Percentiles rank a stretch among this genome's conserved stretches.
Conservation (phyloP, 2,888 invertebrate species). For the Brassicogethes aeneus region DNA sequence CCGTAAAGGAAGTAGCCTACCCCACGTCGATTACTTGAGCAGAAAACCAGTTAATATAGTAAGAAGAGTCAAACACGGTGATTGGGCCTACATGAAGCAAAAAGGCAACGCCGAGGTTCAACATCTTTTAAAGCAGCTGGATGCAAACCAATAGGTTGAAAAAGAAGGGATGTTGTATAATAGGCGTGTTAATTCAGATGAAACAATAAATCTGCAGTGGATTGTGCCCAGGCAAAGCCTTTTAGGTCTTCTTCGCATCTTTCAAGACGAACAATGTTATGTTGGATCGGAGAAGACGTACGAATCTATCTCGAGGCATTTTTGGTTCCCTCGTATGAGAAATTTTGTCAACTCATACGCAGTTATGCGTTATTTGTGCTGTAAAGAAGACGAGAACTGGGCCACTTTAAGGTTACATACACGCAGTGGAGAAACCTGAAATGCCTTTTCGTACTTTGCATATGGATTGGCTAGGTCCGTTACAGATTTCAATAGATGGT, state of each 20-base stretch:
- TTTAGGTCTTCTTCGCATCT: conserved; percentile 18
- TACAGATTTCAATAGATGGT: conserved; percentile 8
- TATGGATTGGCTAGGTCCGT: conserved; percentile 11
- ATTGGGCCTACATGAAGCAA: conserved; percentile 15
- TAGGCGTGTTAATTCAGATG: conserved; percentile 10
- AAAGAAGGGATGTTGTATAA: conserved; percentile 17
- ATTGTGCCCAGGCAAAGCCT: conserved; percentile 18
- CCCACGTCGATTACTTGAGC: conserved; percentile 11
- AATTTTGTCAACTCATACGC: conserved; percentile 21
- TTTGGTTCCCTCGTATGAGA: conserved; percentile 23
- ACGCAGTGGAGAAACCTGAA: too few relatives aligned
- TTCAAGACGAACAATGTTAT: conserved; percentile 21
- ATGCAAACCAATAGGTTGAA: conserved; percentile 18
- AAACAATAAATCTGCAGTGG: conserved; percentile 13
- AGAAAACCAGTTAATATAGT: too few relatives aligned
- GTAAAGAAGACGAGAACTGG: conserved; percentile 21
- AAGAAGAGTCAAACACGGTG: conserved; percentile 8
- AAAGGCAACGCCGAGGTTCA: conserved; percentile 12
- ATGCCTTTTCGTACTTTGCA: too few relatives aligned
- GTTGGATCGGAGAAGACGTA: conserved; percentile 20
- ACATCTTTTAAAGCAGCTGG: conserved; percentile 8
- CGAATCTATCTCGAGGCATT: conserved; percentile 17
- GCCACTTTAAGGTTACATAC: conserved; percentile 5
- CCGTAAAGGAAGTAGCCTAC: conserved; percentile 4
- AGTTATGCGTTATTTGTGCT: conserved; percentile 22